Percentiles rank a stretch among this genome's conserved stretches.
These are phyloP conservation scores for Cisticola juncidis DNA, from an alignment of 2,113 vertebrate species.

Conservation along the genomic window DNA sequence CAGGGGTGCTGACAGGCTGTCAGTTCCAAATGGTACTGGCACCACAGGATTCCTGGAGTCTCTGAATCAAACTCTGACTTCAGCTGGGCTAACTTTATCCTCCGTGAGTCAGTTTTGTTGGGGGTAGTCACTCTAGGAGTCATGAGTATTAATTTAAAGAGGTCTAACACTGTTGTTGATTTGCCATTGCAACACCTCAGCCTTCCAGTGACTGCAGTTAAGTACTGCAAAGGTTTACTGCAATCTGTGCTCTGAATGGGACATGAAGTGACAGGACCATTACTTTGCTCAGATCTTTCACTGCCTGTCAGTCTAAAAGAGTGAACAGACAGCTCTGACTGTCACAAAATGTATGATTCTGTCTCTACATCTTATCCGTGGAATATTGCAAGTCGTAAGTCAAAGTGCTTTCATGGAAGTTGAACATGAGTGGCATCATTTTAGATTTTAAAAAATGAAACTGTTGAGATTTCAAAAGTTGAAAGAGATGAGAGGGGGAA, in stretches of 20 bases:
- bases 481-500: not conserved
- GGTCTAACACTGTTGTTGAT: not conserved
- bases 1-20: not conserved
- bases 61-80: not conserved
- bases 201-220: not conserved
- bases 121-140: not conserved
- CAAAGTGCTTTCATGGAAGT: not conserved
- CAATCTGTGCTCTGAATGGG: not conserved
- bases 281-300: not conserved
- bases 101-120: not conserved
- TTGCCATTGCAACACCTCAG: not conserved
- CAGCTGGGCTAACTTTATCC: not conserved
- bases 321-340: not conserved
- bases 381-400: not conserved
- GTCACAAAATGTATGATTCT: not conserved
- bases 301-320: not conserved
- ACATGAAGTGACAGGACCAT: not conserved
- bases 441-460: constrained; percentile 3
- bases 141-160: not conserved
- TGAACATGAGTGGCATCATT: not conserved
- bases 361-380: not conserved
- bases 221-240: not conserved
- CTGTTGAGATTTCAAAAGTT: not conserved
- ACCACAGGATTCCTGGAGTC: not conserved
- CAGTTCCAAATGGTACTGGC: not conserved